These are phyloP conservation scores for Seladonia tumulorum DNA, from an alignment of 2,888 invertebrate genomes.

Conservation along the genomic window DNA sequence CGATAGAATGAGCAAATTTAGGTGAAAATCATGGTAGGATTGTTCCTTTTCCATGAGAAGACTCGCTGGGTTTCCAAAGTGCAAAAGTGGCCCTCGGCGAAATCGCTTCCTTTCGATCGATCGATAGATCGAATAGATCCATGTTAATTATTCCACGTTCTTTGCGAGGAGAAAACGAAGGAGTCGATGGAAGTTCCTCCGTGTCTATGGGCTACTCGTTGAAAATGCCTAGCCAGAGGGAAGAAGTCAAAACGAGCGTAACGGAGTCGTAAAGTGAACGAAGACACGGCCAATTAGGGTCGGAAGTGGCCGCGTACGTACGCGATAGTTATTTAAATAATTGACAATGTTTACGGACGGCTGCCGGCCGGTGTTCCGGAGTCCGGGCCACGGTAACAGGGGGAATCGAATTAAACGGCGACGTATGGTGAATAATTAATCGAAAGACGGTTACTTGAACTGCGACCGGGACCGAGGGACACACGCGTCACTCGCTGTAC, in stretches of 20 bases:
- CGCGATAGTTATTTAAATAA: constrained; percentile 81
- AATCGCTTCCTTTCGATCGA: neutral
- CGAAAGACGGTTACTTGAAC: constrained; percentile 75
- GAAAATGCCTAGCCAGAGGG: neutral
- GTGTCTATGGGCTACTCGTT: neutral
- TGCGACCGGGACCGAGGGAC: constrained; percentile 57
- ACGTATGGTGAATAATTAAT: constrained; percentile 84
- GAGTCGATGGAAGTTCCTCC: neutral
- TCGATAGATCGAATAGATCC: too few species aligned
- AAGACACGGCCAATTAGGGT: constrained; percentile 59
- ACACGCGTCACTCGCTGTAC: constrained; percentile 46
- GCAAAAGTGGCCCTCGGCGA: too few species aligned
- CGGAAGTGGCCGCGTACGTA: constrained; percentile 46
- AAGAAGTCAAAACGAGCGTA: constrained; percentile 15
- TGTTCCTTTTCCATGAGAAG: too few species aligned
- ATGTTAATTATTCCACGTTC: constrained; percentile 3
- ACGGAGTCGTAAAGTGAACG: constrained; percentile 53
- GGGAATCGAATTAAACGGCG: constrained; percentile 79
- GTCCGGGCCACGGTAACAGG: constrained; percentile 39
- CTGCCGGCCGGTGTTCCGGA: neutral
- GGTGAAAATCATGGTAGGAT: too few species aligned
- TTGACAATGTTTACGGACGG: constrained; percentile 82
- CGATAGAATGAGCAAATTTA: too few species aligned
- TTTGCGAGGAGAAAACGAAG: neutral
- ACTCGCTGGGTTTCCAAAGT: too few species aligned